Base-by-base conservation (phyloP, 2,888 invertebrate species). In the Deilephila elpenor region DNA sequence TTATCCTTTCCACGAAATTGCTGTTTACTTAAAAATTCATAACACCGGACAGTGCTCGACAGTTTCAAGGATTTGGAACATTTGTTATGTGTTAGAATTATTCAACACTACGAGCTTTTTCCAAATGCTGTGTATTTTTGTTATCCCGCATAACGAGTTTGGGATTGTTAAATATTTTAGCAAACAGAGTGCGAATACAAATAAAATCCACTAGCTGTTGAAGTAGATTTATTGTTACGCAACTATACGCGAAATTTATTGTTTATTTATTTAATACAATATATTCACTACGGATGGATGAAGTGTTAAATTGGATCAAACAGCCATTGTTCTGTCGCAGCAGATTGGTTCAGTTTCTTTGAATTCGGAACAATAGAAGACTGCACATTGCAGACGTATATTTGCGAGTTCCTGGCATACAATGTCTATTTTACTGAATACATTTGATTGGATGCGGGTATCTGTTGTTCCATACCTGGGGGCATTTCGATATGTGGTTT, bases 1-100 rank as follows among this genome's bases (percentile, higher is more conserved):
- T 75, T 71, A 75, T 74, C 74, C 44, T 37, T 67, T 17, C 59
- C 53, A 19, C 67, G 20, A 56, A 67, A 70, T 64, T 44, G 37
- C 62, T 53, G 72, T 61, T 75, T 75, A 71, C 75, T 74, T 73
- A 74, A 51, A 67, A 75, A 75, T 75, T 75, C 70, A 78, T 74
- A 72, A 70, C 74, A 60, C 11, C 64, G 20, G 20, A 44, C 44
- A 72, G 71, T 71, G 73, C 53, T 51, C 8, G 71, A 53, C 53
- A 53, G n/a, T 61, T 61, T 25, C 29, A 62, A 70, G 70, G 56
- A 56, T 29, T 60, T 29, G 29, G 44, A 67, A 67, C 67, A 20
- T 67, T 64, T 14, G 64, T 25, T 51, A 64, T 25, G 67, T 51
- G 67, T 67, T 67, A 67, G 67, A 67, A 67, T 67, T 67, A 67